Conservation (phyloP, 2,888 invertebrate species). For the Philereme vetulata region DNA sequence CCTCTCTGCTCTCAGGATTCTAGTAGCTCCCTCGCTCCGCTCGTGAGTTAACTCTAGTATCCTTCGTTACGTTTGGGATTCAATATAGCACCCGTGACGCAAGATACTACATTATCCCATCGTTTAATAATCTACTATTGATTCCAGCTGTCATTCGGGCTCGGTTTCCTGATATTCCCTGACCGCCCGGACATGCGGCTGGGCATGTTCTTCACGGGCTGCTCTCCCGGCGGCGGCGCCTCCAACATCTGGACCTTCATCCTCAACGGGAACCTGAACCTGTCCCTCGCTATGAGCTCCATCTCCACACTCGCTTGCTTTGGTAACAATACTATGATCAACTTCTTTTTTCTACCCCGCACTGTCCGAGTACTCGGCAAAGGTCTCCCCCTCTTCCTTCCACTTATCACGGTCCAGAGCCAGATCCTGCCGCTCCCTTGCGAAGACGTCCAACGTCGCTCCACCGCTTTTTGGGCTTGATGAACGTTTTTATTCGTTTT, state of each 20-base stretch:
- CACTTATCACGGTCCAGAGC: neutral
- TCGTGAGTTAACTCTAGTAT: no score
- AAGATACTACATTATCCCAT: no score
- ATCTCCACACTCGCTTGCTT: conserved; percentile 94
- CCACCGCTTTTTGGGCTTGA: no score
- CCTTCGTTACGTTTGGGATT: no score
- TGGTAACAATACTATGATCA: conserved; percentile 73
- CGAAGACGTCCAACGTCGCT: no score
- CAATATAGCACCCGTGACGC: no score
- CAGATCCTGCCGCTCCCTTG: no score
- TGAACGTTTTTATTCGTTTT: no score
- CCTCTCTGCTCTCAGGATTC: no score
- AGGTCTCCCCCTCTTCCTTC: neutral
- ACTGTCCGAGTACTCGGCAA: neutral
- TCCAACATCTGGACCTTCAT: conserved; percentile 98
- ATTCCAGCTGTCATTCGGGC: conserved; percentile 86
- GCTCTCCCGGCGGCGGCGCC: conserved; percentile 96
- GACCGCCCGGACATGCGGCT: conserved; percentile 85
- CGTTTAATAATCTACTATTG: neutral
- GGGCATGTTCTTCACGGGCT: conserved; percentile 95
- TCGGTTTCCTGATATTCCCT: conserved; percentile 89
- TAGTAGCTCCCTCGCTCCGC: no score
- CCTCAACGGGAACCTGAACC: conserved; percentile 94
- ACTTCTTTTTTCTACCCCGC: neutral
- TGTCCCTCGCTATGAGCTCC: conserved; percentile 98